Conservation (phyloP, 2,888 invertebrate species). For the Artemia sinica region DNA sequence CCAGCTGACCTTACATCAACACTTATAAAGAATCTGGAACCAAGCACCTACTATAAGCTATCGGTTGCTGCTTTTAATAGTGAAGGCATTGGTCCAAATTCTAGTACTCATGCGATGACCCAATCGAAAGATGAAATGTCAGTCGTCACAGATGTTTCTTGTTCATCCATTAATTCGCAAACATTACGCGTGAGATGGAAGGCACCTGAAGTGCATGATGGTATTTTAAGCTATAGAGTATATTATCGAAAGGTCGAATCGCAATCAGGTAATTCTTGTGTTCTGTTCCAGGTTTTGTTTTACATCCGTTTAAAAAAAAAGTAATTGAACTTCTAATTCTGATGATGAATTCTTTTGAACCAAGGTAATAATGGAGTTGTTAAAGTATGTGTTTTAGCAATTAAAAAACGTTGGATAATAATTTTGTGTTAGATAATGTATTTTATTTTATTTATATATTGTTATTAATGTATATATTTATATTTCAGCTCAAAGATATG, state of each 20-base stretch:
- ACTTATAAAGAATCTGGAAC: neutral
- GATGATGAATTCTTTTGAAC: too few relatives aligned
- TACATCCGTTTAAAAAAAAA: too few relatives aligned
- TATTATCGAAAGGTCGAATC: neutral
- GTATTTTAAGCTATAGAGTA: constrained; percentile 1
- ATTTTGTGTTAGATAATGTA: too few relatives aligned
- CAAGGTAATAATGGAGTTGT: too few relatives aligned
- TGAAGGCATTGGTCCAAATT: constrained; percentile 3
- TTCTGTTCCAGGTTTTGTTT: too few relatives aligned
- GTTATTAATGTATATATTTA: too few relatives aligned
- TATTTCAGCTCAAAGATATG: too few relatives aligned
- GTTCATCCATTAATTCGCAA: neutral
- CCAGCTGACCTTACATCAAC: neutral
- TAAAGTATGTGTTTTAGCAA: too few relatives aligned
- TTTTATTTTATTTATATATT: too few relatives aligned
- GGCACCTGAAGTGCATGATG: neutral
- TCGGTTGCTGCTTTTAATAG: constrained; percentile 10
- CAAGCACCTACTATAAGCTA: neutral
- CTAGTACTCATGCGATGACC: neutral
- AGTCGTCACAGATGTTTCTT: neutral
- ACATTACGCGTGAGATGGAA: neutral
- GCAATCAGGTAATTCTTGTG: neutral
- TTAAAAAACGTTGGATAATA: too few relatives aligned
- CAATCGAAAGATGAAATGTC: neutral
- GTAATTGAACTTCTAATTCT: too few relatives aligned